Evolutionary conservation across 2,888 invertebrate genomes (phyloP).

Genomic region (Xylota segnis): DNA sequence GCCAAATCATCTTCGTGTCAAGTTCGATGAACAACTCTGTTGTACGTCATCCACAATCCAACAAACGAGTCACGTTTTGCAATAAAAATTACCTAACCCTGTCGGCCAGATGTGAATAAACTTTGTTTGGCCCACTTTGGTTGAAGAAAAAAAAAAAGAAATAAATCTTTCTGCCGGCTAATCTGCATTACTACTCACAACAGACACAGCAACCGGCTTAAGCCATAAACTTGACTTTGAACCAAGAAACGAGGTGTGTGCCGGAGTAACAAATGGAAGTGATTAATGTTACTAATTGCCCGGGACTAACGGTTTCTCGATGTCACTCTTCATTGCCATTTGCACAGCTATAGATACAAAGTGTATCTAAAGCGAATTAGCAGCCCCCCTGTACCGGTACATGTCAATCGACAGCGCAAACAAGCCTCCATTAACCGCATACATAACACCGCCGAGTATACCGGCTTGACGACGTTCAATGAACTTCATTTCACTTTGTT

Average conservation of each 20-base stretch:
- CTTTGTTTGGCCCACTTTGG: constrained; percentile 15
- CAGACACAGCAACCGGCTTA: background rate
- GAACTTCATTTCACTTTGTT: constrained; percentile 26
- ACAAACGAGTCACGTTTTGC: background rate
- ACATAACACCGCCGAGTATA: background rate
- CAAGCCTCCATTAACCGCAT: background rate
- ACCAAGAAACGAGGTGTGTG: background rate
- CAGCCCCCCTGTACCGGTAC: background rate
- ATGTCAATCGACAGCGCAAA: constrained; percentile 11
- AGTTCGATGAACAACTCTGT: too few species aligned
- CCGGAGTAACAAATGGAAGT: constrained; percentile 9
- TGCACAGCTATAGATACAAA: background rate
- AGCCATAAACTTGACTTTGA: constrained; percentile 15
- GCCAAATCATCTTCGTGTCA: too few species aligned
- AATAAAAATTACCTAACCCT: constrained; percentile 21
- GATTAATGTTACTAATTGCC: background rate
- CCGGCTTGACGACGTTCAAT: constrained; percentile 29
- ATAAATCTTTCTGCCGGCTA: background rate
- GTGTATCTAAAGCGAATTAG: background rate
- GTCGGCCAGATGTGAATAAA: constrained; percentile 8
- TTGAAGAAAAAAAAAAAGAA: background rate
- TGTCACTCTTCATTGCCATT: background rate
- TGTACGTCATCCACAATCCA: background rate
- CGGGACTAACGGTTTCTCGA: constrained; percentile 3
- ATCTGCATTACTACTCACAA: background rate